phyloP scores from a whole-genome alignment of 2,888 invertebrate genomes.

The Hyalella azteca region DNA sequence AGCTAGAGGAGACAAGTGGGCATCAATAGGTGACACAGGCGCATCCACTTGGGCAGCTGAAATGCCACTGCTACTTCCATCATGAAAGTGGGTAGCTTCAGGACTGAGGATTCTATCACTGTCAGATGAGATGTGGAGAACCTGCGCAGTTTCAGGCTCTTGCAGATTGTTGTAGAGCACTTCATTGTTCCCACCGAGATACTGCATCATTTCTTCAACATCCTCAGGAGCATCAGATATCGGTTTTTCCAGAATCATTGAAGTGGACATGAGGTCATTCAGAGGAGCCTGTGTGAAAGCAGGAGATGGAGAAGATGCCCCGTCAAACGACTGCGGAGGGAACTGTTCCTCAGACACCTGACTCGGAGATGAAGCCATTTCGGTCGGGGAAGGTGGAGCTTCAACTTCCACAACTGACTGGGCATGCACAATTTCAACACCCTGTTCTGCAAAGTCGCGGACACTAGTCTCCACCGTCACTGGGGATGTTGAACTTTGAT shows the following conservation, averaged over 20 bases:
- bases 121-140: slow-evolving; percentile 19
- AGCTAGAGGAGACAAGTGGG: background rate
- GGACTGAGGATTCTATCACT: slow-evolving; percentile 22
- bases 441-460: background rate
- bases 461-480: background rate
- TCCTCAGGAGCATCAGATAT: slow-evolving; percentile 12
- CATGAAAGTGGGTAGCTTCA: background rate
- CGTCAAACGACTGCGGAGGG: slow-evolving; percentile 32
- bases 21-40: background rate
- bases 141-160: slow-evolving; percentile 1
- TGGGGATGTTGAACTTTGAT: background rate
- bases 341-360: background rate
- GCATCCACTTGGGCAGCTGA: background rate
- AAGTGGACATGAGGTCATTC: slow-evolving; percentile 20
- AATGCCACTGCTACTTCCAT: background rate
- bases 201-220: slow-evolving; percentile 37
- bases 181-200: slow-evolving; percentile 16
- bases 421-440: slow-evolving; percentile 54
- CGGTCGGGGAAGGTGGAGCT: slow-evolving; percentile 45
- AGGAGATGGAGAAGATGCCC: background rate
- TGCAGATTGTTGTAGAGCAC: background rate
- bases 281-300: background rate
- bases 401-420: slow-evolving; percentile 57
- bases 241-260: slow-evolving; percentile 13
- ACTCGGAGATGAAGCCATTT: background rate